phyloP scores from a whole-genome alignment of 2,888 invertebrate genomes.

The Tetramorium bicarinatum region DNA sequence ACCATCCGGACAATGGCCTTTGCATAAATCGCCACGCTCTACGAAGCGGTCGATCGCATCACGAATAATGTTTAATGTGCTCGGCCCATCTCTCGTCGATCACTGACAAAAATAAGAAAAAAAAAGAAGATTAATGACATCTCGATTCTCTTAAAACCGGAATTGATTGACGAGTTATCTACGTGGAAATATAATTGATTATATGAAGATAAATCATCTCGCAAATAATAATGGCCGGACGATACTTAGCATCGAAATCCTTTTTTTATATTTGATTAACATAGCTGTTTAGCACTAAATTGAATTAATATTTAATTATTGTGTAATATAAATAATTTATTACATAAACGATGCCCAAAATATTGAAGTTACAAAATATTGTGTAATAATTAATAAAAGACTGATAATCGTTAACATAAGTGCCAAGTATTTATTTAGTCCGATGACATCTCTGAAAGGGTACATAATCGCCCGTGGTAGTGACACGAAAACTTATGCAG shows the following conservation, averaged over 20 bases:
- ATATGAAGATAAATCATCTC: neutral
- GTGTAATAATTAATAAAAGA: neutral
- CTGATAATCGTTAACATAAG: neutral
- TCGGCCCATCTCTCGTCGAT: neutral
- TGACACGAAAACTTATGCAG: slow-evolving; percentile 7
- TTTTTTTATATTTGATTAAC: neutral
- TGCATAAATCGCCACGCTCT: slow-evolving; percentile 50
- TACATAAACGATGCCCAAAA: neutral
- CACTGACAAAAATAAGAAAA: neutral
- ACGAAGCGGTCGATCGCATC: slow-evolving; percentile 17
- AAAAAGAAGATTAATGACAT: neutral
- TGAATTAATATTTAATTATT: neutral
- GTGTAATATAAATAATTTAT: neutral
- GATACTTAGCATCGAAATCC: too few species aligned
- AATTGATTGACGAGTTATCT: neutral
- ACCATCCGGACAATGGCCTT: slow-evolving; percentile 59
- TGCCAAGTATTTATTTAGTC: neutral
- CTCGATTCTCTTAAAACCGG: neutral
- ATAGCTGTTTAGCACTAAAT: neutral
- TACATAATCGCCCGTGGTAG: neutral
- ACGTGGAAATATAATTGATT: neutral
- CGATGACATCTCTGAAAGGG: slow-evolving; percentile 8
- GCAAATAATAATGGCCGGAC: neutral
- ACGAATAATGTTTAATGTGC: neutral
- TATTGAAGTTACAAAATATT: neutral